Evolutionary conservation across 2,113 vertebrate species (phyloP).

Genomic region (Morone chrysops): DNA sequence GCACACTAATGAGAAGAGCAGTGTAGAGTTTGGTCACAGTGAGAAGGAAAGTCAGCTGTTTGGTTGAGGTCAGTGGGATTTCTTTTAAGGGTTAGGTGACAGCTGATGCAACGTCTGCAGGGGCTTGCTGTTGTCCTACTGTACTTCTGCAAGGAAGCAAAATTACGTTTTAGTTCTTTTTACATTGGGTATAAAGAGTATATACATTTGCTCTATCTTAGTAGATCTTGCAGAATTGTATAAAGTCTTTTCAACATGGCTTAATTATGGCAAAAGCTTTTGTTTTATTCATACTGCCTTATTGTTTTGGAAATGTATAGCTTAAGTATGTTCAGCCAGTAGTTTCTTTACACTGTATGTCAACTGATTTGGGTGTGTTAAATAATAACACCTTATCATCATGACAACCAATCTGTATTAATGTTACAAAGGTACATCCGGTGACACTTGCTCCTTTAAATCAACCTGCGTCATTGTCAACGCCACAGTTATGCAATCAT

Average conservation of each 20-base stretch:
- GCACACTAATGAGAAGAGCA: neutral
- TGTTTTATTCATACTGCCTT: too few species aligned
- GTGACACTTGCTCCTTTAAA: neutral
- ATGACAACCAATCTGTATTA: neutral
- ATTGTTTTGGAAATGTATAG: neutral
- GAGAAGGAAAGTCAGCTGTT: conserved; percentile 39
- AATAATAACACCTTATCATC: neutral
- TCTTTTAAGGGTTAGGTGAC: conserved; percentile 32
- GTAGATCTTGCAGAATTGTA: neutral
- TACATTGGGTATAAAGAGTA: neutral
- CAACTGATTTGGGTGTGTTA: neutral
- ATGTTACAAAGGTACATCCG: neutral
- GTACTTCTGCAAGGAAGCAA: conserved; percentile 19
- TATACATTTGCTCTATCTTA: neutral
- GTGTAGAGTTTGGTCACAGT: neutral
- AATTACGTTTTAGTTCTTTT: neutral
- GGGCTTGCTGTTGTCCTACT: conserved; percentile 26
- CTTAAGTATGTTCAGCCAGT: neutral
- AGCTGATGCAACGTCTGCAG: conserved; percentile 55
- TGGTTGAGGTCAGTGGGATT: conserved; percentile 25
- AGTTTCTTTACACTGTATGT: neutral
- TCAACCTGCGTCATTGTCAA: neutral
- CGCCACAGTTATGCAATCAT: conserved; percentile 3
- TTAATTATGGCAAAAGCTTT: too few species aligned
- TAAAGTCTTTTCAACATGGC: too few species aligned